Evolutionary conservation across 2,888 invertebrate genomes (phyloP), one percentile per base, ranked within the genome.

Genomic region (Cantharis lateralis): DNA sequence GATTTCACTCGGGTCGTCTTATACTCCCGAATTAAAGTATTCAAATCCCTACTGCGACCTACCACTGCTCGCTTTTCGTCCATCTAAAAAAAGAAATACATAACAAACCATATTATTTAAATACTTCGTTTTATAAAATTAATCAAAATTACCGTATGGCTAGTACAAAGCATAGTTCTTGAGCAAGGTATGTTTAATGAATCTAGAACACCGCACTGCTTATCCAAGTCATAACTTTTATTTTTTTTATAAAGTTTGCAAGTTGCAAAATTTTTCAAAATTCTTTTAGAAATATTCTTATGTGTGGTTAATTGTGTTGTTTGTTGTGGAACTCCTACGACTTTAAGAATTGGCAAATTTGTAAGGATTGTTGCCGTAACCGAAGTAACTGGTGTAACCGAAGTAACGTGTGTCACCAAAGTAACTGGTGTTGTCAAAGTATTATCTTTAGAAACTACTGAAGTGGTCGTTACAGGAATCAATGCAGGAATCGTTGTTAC

Each of bases 181-280:
- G 95, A 95, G 87, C 96, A 96, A 0, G 94, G 94, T 83, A 93
- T 93, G 79, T 91, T 92, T 80, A 93, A 94, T 1, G 90, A 91
- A 73, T 91, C 92, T 82, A 92, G 88, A 15, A 95, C 95, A 2
- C 96, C 96, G 87, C 96, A 96, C 86, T 96, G 96, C 81, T 93
- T 92, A 86, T 96, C 93, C 15, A 95, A 93, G 87, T 96, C 94
- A 88, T 94, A 96, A 85, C 48, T 48, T 48, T 48, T 48, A 9
- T n/a, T 64, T 16, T 16, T 16, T 10, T 64, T 64, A 5, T 64
- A 20, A 10, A 11, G 20, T 20, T 18, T 11, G 16, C 20, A 64
- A 16, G 13, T 26, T 70, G 74, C 24, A 32, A 69, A 32, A 69
- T 32, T 66, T 66, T 24, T 66, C n/a, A 66, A 24, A 26, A 69